Evolutionary conservation across 2,797 vertebrate genomes (phyloP).

Genomic region (Sebastes ruberrimus): DNA sequence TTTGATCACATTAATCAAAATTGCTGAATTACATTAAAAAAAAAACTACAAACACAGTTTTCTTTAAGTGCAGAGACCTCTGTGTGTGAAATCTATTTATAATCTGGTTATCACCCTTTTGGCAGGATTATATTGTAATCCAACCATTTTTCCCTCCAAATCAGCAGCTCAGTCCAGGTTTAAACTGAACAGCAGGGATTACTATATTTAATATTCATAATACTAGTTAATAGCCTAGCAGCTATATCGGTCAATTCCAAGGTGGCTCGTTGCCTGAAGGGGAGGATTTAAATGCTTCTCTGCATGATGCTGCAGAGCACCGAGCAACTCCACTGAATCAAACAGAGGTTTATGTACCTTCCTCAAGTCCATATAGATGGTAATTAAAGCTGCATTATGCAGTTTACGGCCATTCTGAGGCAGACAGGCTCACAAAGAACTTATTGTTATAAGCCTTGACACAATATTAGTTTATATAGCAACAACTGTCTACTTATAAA

Average conservation of each 20-base stretch:
- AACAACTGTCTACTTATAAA: not conserved
- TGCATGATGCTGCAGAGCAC: not conserved
- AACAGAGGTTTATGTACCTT: not conserved
- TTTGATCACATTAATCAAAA: not conserved
- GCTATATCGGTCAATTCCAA: constrained; percentile 9
- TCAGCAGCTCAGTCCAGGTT: constrained; percentile 34
- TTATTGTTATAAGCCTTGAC: not conserved
- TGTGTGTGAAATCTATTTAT: constrained; percentile 24
- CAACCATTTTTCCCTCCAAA: constrained; percentile 32
- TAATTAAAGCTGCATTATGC: not conserved
- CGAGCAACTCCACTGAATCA: not conserved
- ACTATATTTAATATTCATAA: constrained; percentile 49
- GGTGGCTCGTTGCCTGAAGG: constrained; percentile 15
- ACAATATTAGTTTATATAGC: not conserved
- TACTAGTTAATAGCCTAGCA: constrained; percentile 42
- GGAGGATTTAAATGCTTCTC: constrained; percentile 27
- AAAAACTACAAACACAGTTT: not conserved
- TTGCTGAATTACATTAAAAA: not conserved
- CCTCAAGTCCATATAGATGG: not conserved
- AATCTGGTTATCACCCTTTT: constrained; percentile 28
- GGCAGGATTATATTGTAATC: constrained; percentile 49
- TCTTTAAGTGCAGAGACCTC: not conserved
- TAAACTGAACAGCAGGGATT: constrained; percentile 35
- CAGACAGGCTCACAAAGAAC: not conserved
- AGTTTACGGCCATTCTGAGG: not conserved